These are phyloP conservation scores for Myotis findleyi DNA, from an alignment of 2,797 vertebrate genomes.

Conservation along the genomic window DNA sequence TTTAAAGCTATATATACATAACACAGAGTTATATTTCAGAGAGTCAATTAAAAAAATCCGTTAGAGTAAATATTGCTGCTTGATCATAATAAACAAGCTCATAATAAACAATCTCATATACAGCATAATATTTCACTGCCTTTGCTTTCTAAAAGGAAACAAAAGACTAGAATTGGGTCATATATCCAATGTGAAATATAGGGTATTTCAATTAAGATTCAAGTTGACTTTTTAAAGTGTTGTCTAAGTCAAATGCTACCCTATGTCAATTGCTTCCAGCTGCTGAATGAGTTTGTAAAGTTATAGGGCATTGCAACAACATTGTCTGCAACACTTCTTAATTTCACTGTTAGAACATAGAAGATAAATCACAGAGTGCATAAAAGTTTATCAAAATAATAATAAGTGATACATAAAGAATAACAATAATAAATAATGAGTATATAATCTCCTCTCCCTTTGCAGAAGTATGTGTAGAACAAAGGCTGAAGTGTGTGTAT, in stretches of 20 bases:
- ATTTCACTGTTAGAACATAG: constrained; percentile 62
- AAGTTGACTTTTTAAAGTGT: constrained; percentile 81
- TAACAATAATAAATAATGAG: constrained; percentile 3
- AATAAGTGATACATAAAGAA: constrained; percentile 22
- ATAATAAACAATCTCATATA: constrained; percentile 47
- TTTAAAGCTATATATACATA: neutral
- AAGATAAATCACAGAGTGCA: constrained; percentile 56
- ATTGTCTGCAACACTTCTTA: constrained; percentile 68
- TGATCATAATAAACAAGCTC: constrained; percentile 43
- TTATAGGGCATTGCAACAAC: constrained; percentile 66
- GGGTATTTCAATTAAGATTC: constrained; percentile 80
- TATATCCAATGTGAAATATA: constrained; percentile 73
- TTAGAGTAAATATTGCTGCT: constrained; percentile 48
- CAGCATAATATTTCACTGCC: neutral
- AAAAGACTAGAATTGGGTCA: constrained; percentile 63
- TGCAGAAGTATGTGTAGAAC: neutral
- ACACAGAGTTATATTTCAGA: neutral
- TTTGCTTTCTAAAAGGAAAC: constrained; percentile 74
- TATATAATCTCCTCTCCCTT: neutral
- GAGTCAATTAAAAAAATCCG: neutral
- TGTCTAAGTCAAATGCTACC: constrained; percentile 85
- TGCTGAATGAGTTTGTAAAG: constrained; percentile 81
- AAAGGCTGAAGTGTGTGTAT: neutral
- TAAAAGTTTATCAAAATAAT: constrained; percentile 41
- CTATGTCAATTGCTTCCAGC: constrained; percentile 88